phyloP scores from a whole-genome alignment of 2,888 invertebrate genomes.

The Charanyca ferruginea region DNA sequence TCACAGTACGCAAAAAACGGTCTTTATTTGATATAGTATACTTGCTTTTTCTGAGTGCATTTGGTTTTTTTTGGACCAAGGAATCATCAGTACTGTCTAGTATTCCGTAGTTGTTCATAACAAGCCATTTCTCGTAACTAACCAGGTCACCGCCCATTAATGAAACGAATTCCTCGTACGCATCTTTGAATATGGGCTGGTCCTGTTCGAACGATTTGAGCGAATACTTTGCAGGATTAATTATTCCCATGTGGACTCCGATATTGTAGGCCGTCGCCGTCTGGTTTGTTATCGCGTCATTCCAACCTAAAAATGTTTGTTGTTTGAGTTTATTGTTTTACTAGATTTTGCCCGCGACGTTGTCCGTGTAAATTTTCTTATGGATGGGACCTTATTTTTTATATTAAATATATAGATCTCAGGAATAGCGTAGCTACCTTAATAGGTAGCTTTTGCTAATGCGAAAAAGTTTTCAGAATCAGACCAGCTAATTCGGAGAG shows the following conservation, averaged over 20 bases:
- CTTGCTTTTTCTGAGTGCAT: slow-evolving; percentile 67
- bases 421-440: too few relatives aligned
- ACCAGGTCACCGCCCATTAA: slow-evolving; percentile 68
- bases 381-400: too few relatives aligned
- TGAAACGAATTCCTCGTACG: slow-evolving; percentile 71
- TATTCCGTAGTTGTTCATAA: slow-evolving; percentile 80
- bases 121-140: slow-evolving; percentile 80
- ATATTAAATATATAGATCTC: too few relatives aligned
- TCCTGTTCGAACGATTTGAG: slow-evolving; percentile 75
- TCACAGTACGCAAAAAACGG: slow-evolving; percentile 72
- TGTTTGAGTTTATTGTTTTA: slow-evolving; percentile 46
- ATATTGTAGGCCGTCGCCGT: slow-evolving; percentile 69
- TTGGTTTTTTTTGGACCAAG: slow-evolving; percentile 73
- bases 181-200: slow-evolving; percentile 75
- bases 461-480: too few relatives aligned
- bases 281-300: slow-evolving; percentile 61
- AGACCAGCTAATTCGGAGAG: too few relatives aligned
- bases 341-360: too few relatives aligned
- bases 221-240: slow-evolving; percentile 79
- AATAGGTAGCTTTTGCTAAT: too few relatives aligned
- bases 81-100: slow-evolving; percentile 77
- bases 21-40: slow-evolving; percentile 64
- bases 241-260: slow-evolving; percentile 78
- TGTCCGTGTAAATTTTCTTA: too few relatives aligned
- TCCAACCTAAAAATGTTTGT: slow-evolving; percentile 62